Evolutionary conservation across 2,797 vertebrate genomes (phyloP).

Genomic region (Poecilia velifera): DNA sequence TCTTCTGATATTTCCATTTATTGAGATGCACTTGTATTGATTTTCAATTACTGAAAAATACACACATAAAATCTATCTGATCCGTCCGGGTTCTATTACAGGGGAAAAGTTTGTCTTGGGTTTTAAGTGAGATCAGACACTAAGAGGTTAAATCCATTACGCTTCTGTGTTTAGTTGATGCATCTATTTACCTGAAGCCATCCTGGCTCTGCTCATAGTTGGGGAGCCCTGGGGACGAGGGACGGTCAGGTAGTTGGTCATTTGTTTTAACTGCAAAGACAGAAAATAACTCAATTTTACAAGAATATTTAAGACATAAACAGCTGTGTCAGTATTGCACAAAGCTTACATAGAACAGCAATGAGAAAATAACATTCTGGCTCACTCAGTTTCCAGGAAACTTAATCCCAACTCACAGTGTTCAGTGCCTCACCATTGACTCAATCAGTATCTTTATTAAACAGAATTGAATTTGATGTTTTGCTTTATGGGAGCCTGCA

Average conservation of each 20-base stretch:
- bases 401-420: neutral
- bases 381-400: neutral
- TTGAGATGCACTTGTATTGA: slow-evolving; percentile 3
- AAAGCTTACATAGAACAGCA: neutral
- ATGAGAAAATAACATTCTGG: slow-evolving; percentile 1
- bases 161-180: slow-evolving; percentile 14
- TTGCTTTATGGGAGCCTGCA: slow-evolving; percentile 16
- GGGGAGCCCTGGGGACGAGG: slow-evolving; percentile 90
- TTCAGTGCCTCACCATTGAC: slow-evolving; percentile 8
- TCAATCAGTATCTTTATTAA: slow-evolving; percentile 21
- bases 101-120: neutral
- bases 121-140: slow-evolving; percentile 4
- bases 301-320: neutral
- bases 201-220: slow-evolving; percentile 88
- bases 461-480: slow-evolving; percentile 26
- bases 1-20: neutral
- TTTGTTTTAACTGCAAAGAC: slow-evolving; percentile 74
- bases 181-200: slow-evolving; percentile 87
- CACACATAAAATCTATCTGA: neutral
- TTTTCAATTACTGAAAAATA: slow-evolving; percentile 6
- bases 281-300: neutral
- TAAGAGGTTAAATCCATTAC: slow-evolving; percentile 9
- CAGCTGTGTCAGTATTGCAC: neutral
- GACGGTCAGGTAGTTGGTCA: slow-evolving; percentile 93
- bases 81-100: neutral